Conservation (phyloP, 2,797 vertebrate species). For the Lates japonicus region DNA sequence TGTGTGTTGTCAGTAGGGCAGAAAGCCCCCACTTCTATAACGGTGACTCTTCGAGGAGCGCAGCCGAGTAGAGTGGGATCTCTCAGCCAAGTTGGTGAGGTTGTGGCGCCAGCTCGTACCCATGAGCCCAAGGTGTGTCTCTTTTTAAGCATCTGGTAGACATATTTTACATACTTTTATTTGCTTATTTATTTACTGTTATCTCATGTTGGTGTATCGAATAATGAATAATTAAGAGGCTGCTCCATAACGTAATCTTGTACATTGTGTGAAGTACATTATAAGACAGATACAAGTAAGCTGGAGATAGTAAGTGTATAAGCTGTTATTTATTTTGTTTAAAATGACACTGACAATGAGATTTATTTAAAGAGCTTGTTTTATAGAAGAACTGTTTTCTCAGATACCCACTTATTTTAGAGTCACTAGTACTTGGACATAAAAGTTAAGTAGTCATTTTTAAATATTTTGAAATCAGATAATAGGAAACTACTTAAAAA, state of each 20-base stretch:
- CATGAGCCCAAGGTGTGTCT: conserved; percentile 83
- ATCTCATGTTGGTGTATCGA: neutral
- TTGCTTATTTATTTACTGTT: neutral
- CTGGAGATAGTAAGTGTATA: neutral
- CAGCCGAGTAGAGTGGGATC: conserved; percentile 88
- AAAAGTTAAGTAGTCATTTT: neutral
- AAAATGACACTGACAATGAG: neutral
- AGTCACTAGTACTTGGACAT: neutral
- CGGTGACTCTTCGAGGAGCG: conserved; percentile 92
- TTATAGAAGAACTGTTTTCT: neutral
- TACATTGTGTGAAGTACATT: too few relatives aligned
- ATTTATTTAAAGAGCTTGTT: neutral
- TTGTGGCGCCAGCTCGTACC: conserved; percentile 71
- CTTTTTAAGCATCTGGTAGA: neutral
- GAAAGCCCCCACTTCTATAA: conserved; percentile 94
- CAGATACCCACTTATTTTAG: neutral
- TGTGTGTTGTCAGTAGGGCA: conserved; percentile 87
- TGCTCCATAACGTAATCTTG: neutral
- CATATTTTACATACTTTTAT: conserved; percentile 1
- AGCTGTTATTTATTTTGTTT: neutral
- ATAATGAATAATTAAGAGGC: neutral
- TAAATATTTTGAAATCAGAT: neutral
- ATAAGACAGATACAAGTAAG: neutral
- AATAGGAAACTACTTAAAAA: neutral
- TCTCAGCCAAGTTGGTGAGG: conserved; percentile 85